phyloP scores from a whole-genome alignment of 1,140 invertebrate genomes.

The Drosophila asahinai region DNA sequence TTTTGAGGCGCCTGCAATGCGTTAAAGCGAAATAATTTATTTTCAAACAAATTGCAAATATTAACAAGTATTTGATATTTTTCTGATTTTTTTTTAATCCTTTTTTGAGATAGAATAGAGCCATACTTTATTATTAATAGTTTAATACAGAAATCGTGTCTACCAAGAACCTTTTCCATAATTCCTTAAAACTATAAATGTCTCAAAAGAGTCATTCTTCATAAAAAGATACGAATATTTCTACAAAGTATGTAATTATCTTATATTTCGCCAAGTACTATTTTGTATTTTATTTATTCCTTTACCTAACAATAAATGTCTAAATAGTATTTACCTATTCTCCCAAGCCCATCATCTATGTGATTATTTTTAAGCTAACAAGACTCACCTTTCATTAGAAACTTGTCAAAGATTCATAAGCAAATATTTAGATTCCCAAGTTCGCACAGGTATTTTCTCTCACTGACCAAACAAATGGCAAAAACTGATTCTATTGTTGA shows the following conservation, averaged over 20 bases:
- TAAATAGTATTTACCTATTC: neutral
- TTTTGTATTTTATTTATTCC: neutral
- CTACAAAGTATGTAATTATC: no score
- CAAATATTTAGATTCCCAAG: constrained; percentile 37
- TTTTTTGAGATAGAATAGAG: no score
- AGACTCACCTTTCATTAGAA: constrained; percentile 31
- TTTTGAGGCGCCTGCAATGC: neutral
- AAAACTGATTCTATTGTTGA: constrained; percentile 45
- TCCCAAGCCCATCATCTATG: neutral
- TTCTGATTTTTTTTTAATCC: no score
- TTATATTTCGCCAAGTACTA: no score
- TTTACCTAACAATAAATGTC: neutral
- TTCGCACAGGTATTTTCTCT: constrained; percentile 36
- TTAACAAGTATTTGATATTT: no score
- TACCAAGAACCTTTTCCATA: no score
- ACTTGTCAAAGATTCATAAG: constrained; percentile 8
- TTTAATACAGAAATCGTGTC: no score
- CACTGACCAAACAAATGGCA: constrained; percentile 16
- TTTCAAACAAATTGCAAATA: neutral
- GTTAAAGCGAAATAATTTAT: neutral
- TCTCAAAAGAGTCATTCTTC: no score
- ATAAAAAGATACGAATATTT: no score
- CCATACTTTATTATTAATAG: no score
- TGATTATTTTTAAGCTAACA: constrained; percentile 1
- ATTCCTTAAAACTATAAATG: no score